phyloP scores from a whole-genome alignment of 2,888 invertebrate species.

The Synergus gifuensis region DNA sequence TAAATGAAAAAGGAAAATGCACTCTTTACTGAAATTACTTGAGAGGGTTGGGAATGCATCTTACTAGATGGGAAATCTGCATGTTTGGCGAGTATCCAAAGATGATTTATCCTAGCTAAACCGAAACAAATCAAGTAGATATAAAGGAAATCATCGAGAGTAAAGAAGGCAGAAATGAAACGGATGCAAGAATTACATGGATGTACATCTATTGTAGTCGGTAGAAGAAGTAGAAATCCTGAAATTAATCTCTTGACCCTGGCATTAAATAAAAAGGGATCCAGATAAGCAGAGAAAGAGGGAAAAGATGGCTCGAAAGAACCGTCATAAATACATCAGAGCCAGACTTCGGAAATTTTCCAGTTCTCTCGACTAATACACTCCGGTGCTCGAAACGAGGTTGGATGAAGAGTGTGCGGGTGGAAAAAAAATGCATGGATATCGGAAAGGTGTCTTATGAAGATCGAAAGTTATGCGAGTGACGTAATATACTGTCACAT shows the following conservation, averaged over 20 bases:
- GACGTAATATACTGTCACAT: slow-evolving; percentile 58
- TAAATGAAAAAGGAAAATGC: slow-evolving; percentile 24
- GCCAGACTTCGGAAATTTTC: slow-evolving; percentile 69
- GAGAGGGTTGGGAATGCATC: neutral
- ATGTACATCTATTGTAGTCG: slow-evolving; percentile 17
- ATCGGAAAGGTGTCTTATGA: slow-evolving; percentile 56
- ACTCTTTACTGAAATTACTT: slow-evolving; percentile 11
- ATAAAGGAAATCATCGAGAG: slow-evolving; percentile 15
- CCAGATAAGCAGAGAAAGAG: slow-evolving; percentile 65
- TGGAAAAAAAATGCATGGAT: slow-evolving; percentile 54
- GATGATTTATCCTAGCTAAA: slow-evolving; percentile 13
- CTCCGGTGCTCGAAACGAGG: slow-evolving; percentile 39
- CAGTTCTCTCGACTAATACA: slow-evolving; percentile 65
- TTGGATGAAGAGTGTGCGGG: slow-evolving; percentile 26
- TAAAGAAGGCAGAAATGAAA: slow-evolving; percentile 19
- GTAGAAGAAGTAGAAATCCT: slow-evolving; percentile 12
- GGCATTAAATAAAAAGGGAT: slow-evolving; percentile 20
- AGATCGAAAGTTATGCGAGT: slow-evolving; percentile 54
- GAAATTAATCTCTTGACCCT: slow-evolving; percentile 24
- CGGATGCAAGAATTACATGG: neutral
- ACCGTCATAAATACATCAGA: slow-evolving; percentile 70
- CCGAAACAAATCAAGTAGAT: slow-evolving; percentile 32
- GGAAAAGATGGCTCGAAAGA: slow-evolving; percentile 54
- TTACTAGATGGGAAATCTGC: slow-evolving; percentile 1
- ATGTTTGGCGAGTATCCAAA: slow-evolving; percentile 31